These are phyloP conservation scores for Uria aalge DNA, from an alignment of 2,113 vertebrate genomes.

Conservation along the genomic window DNA sequence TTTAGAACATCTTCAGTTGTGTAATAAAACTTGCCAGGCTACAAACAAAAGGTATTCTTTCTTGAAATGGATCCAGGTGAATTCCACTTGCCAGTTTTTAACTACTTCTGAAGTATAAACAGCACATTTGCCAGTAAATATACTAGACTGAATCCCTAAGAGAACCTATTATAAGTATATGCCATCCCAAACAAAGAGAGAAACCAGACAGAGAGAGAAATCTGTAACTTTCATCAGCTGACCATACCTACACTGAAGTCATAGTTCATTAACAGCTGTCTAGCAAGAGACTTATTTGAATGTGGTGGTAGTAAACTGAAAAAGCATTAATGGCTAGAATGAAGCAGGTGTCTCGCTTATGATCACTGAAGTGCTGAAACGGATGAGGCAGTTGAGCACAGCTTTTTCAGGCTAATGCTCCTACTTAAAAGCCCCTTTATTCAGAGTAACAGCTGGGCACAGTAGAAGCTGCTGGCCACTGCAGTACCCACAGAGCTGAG, in stretches of 20 bases:
- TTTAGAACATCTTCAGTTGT: not conserved
- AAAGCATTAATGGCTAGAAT: not conserved
- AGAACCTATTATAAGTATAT: not conserved
- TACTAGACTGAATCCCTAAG: not conserved
- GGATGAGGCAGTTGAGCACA: not conserved
- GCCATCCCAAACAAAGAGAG: not conserved
- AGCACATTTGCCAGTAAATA: not conserved
- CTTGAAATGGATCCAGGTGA: not conserved
- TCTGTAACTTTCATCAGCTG: not conserved
- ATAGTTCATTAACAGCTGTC: not conserved
- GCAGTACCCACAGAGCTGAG: not conserved
- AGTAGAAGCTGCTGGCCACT: not conserved
- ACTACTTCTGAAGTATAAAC: not conserved
- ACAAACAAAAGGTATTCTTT: not conserved
- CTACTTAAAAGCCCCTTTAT: not conserved
- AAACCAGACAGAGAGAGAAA: not conserved
- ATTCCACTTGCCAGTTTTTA: not conserved
- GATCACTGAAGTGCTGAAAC: not conserved
- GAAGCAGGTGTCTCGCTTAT: not conserved
- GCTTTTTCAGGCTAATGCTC: not conserved
- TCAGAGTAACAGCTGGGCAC: not conserved
- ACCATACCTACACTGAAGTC: not conserved
- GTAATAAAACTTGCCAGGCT: not conserved
- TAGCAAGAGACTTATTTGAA: not conserved
- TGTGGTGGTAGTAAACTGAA: not conserved